Evolutionary conservation across 2,888 invertebrate species (phyloP), one percentile per base, ranked within the genome.

Genomic region (Herminia tarsipennalis): DNA sequence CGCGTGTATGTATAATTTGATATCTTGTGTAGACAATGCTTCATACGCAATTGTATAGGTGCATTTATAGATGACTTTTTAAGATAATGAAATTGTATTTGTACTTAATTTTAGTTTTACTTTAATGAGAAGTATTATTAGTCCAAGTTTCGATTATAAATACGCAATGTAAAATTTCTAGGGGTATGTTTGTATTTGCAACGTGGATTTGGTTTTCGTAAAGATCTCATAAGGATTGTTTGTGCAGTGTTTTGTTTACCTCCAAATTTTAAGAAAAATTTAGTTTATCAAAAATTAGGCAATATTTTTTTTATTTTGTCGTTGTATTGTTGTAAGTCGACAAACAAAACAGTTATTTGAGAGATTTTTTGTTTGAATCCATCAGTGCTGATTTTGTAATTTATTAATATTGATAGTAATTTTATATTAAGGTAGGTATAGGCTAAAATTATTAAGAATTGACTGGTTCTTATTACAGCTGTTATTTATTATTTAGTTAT

Each of bases 171-270:
- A 78, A 79, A 80, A 76, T 78, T 81, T 40, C 42, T 66, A 86
- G 79, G 73, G 78, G 83, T 87, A 84, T 82, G 81, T 69, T 78
- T 84, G 86, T 87, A 83, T 78, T 82, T 72, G 81, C 76, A 76
- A 75, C 74, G 86, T 83, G 83, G 81, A 84, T 88, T 91, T 89
- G 90, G 91, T 91, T 91, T 91, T 91, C 91, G 87, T 88, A 82
- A 90, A 90, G 91, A 91, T 91, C 91, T 91, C 91, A 91, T 90
- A 89, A 67, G 84, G 84, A 86, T 90, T 88, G 89, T 91, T 91
- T 91, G 90, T 90, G 90, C 87, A 91, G 91, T 89, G 90, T 91
- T 91, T 88, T 90, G 86, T 89, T 91, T 84, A 87, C 86, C 83
- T 84, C 88, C 75, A 90, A 90, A 91, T 89, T 91, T 91, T 90